A percentile compares a stretch with the other conserved stretches of the same genome.
Evolutionary conservation across 1,140 invertebrate genomes (phyloP).

Genomic region (silkworm (Bombyx mori)): ASM3026992v2 NC_085119.1:5108001-5108500

Average conservation of each 20-base stretch:
- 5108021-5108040: too few relatives aligned
- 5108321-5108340: constrained; percentile 85
- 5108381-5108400: neutral
- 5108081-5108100: too few relatives aligned
- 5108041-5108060: too few relatives aligned
- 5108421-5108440: too few relatives aligned
- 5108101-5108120: too few relatives aligned
- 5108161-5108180: constrained; percentile 15
- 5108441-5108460: too few relatives aligned
- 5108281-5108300: constrained; percentile 54
- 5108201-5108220: constrained; percentile 75
- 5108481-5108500: too few relatives aligned
- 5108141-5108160: neutral
- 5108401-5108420: neutral
- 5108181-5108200: constrained; percentile 56
- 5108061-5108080: too few relatives aligned
- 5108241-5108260: constrained; percentile 86
- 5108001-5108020: too few relatives aligned
- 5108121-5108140: too few relatives aligned
- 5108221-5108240: constrained; percentile 80
- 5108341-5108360: constrained; percentile 74
- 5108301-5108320: constrained; percentile 76
- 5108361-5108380: neutral
- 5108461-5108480: too few relatives aligned
- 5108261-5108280: constrained; percentile 88